Conservation (phyloP, 2,888 invertebrate species). For the Nomada goodeniana region DNA sequence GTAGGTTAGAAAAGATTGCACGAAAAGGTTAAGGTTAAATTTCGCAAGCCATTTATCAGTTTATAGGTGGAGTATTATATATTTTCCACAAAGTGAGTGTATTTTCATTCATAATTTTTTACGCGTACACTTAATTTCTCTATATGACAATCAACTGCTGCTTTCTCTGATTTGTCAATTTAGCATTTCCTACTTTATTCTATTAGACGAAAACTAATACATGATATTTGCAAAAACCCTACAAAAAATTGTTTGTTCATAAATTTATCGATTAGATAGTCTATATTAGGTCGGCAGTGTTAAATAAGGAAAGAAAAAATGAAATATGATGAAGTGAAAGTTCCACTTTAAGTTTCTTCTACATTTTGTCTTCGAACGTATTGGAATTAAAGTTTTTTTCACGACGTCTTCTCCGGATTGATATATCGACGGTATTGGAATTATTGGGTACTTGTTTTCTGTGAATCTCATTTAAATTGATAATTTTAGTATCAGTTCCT, state of each 20-base stretch:
- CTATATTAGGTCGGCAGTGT: background rate
- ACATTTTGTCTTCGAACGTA: background rate
- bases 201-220: too few species aligned
- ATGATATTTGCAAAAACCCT: background rate
- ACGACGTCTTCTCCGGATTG: too few species aligned
- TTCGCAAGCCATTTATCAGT: background rate
- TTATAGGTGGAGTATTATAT: background rate
- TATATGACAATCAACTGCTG: background rate
- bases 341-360: background rate
- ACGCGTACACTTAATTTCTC: background rate
- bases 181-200: too few species aligned
- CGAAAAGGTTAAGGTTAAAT: conserved; percentile 24
- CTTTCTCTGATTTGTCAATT: too few species aligned
- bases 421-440: background rate
- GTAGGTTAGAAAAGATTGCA: conserved; percentile 40
- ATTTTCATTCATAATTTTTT: background rate
- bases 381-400: background rate
- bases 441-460: background rate
- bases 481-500: conserved; percentile 20
- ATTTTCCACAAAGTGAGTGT: conserved; percentile 30
- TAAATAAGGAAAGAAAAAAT: conserved; percentile 10
- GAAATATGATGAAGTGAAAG: conserved; percentile 37
- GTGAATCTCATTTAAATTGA: conserved; percentile 14
- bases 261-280: background rate
- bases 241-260: background rate